phyloP scores from a whole-genome alignment of 1,140 invertebrate genomes.

The Eciton burchellii region DNA sequence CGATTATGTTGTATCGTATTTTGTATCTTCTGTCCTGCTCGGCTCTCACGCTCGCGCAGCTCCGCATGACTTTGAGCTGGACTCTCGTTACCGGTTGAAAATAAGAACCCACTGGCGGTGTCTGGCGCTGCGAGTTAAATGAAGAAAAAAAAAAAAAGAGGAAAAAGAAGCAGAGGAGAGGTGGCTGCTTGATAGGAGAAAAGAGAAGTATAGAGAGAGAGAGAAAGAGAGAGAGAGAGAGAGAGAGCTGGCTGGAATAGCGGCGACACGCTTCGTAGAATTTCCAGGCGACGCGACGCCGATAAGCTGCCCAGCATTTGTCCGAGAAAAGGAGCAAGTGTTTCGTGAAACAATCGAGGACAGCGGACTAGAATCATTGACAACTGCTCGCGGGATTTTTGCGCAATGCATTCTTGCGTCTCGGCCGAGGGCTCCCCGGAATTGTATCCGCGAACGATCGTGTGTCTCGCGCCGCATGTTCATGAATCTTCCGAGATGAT shows the following conservation, averaged over 20 bases:
- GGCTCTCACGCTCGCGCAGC: constrained; percentile 64
- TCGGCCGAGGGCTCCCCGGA: not conserved
- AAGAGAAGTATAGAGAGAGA: not conserved
- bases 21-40: constrained; percentile 56
- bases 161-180: not conserved
- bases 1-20: constrained; percentile 35
- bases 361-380: constrained; percentile 47
- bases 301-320: not conserved
- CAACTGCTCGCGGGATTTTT: constrained; percentile 18
- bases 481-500: no score
- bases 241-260: constrained; percentile 51
- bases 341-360: constrained; percentile 35
- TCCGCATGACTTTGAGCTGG: constrained; percentile 39
- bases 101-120: constrained; percentile 71
- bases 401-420: constrained; percentile 13
- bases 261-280: constrained; percentile 64
- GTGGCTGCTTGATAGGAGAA: constrained; percentile 17
- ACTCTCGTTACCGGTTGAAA: constrained; percentile 76
- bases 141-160: constrained; percentile 4
- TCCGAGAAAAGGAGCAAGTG: constrained; percentile 8
- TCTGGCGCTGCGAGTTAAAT: constrained; percentile 67
- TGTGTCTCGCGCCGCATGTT: no score
- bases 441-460: no score
- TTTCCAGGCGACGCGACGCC: constrained; percentile 56
- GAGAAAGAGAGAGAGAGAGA: not conserved